These are phyloP conservation scores for Sander vitreus DNA, from an alignment of 2,113 vertebrate genomes.

Conservation along the genomic window DNA sequence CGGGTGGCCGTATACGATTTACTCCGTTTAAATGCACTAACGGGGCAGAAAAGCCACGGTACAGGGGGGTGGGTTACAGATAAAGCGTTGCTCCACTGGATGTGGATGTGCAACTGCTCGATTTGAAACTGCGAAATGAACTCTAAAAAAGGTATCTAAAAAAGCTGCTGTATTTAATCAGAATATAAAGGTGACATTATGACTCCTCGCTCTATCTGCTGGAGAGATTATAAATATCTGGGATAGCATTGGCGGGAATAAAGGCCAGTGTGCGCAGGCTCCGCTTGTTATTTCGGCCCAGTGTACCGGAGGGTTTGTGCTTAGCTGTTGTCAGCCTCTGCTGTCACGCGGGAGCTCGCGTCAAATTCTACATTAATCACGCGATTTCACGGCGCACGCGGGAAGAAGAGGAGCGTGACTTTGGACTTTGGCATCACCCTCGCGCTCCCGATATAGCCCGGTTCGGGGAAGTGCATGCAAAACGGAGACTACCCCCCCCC, in stretches of 20 bases:
- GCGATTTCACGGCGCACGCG: constrained; percentile 60
- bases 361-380: constrained; percentile 77
- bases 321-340: constrained; percentile 53
- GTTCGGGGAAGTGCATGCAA: neutral
- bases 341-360: constrained; percentile 71
- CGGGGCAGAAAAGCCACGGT: constrained; percentile 38
- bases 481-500: neutral
- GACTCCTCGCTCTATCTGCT: constrained; percentile 49
- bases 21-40: constrained; percentile 43
- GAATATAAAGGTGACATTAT: constrained; percentile 58
- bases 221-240: constrained; percentile 59
- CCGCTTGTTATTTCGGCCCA: constrained; percentile 34
- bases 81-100: constrained; percentile 19
- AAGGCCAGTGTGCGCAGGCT: constrained; percentile 50
- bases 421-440: constrained; percentile 17
- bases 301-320: constrained; percentile 47
- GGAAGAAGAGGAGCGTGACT: constrained; percentile 43
- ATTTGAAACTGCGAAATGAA: constrained; percentile 28
- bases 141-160: neutral
- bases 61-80: constrained; percentile 4
- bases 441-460: neutral
- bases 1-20: constrained; percentile 50
- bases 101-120: constrained; percentile 6
- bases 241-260: constrained; percentile 23
- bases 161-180: constrained; percentile 52